These are phyloP conservation scores for Hartigia nigra DNA, from an alignment of 2,888 invertebrate species.

Conservation along the genomic window DNA sequence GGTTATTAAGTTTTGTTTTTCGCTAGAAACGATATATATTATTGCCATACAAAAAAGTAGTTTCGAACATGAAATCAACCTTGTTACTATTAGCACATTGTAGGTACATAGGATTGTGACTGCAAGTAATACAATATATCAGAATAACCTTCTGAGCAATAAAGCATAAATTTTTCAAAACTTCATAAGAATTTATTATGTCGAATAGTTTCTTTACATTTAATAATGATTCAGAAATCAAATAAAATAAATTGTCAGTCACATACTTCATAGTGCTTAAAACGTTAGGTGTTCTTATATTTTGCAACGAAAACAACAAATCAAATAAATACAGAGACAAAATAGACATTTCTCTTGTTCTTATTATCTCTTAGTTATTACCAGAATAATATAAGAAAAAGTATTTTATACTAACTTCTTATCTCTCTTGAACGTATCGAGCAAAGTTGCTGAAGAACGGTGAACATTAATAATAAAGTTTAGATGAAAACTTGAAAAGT, in stretches of 20 bases:
- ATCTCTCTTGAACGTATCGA: neutral
- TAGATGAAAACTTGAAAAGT: neutral
- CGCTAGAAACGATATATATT: neutral
- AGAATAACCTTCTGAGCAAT: neutral
- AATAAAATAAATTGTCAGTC: neutral
- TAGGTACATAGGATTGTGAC: neutral
- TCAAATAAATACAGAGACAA: neutral
- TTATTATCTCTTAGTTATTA: neutral
- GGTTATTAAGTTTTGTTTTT: neutral
- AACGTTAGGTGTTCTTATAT: neutral
- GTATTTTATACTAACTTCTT: neutral
- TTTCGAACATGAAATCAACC: neutral
- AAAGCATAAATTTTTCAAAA: neutral
- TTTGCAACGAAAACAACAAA: neutral
- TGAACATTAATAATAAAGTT: neutral
- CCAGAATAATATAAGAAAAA: neutral
- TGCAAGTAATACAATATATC: neutral
- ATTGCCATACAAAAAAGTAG: neutral
- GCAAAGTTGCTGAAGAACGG: neutral
- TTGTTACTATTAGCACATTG: neutral
- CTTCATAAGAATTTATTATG: neutral
- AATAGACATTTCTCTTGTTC: neutral
- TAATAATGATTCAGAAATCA: neutral
- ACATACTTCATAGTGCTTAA: neutral
- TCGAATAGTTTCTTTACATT: neutral